Evolutionary conservation across 2,113 vertebrate genomes (phyloP), one percentile per base, ranked within the genome.

Genomic region (Neogobius melanostomus): DNA sequence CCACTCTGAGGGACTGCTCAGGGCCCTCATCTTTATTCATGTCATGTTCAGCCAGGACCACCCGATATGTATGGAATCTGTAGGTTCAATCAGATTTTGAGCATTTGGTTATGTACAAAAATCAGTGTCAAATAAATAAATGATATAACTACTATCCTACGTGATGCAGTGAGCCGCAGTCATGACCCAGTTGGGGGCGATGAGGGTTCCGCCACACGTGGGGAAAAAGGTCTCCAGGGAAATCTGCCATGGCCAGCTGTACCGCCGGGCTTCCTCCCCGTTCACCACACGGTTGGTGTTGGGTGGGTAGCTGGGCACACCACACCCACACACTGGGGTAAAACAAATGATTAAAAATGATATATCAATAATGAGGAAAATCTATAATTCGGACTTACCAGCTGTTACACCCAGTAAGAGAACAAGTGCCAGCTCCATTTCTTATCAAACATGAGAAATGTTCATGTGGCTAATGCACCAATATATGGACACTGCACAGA

Each of bases 241-340:
- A 62, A 88, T 81, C 87, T 90, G 90, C 91, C 90, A 91, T 28
- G 91, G 89, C 90, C 90, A 92, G 66, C 90, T 92, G 75, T 88
- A 80, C 1, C 87, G 88, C 8, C 65, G 78, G 44, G 87, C 90
- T 45, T 91, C 85, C 6, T 82, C 71, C 0, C 89, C 90, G 1
- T 88, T 85, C 44, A 92, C 90, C 68, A 91, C 90, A 3, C 77
- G 71, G 54, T 42, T 49, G 11, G 71, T 76, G 71, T 57, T 21
- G 8, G 87, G 80, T 4, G 21, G 49, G 63, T 79, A 62, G 53
- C 21, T 79, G 53, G 90, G 82, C 1, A 54, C 69, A 12, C 91
- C 87, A 71, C 90, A 92, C 12, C 85, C 85, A 72, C 65, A 82
- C 44, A 69, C 91, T 89, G 11, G 1, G 57, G 71, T 15, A 8